Base-by-base conservation (phyloP, 2,797 vertebrate species). In the Tapera naevia region DNA sequence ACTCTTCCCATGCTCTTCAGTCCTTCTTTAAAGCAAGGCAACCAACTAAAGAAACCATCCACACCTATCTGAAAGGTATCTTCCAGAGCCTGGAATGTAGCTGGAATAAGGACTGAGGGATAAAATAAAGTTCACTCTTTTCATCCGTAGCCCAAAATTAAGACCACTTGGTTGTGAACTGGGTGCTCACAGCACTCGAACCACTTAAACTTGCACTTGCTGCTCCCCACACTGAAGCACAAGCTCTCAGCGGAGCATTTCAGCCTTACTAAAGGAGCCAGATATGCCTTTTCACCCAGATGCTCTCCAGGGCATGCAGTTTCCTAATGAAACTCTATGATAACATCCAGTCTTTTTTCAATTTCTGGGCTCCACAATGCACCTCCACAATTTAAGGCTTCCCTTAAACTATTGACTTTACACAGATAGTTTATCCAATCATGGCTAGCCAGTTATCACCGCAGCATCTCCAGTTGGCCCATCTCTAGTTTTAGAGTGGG, bases 121-220 rank as follows among this genome's bases (percentile, higher is more conserved):
- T 9, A 80, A 54, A 86, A 69, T 11, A 24, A 74, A 78, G 9
- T 51, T 81, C 10, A n/a, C 7, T 58, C 27, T 72, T 91, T 66
- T 85, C 17, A 74, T 12, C 12, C 13, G 25, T 12, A 65, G 17
- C 64, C 69, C 27, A 7, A 28, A 80, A 8, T 46, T 76, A 80
- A 80, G 32, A 18, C 33, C 27, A 56, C 3, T 4, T 53, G 7
- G 17, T 30, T 92, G 72, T 80, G 37, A 37, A 54, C 37, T 19
- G 25, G 17, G 27, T 9, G n/a, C 22, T 91, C 39, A 46, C 30
- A 35, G 32, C 58, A 65, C 0, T 2, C 7, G 17, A 94, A 69
- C 3, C 2, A 14, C 28, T 6, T 10, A 28, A 43, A 73, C 17
- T 3, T 45, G 37, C 19, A 43, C 12, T 71, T 0, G 0, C 60